phyloP scores from a whole-genome alignment of 2,113 vertebrate genomes.

The Serilophus lunatus region DNA sequence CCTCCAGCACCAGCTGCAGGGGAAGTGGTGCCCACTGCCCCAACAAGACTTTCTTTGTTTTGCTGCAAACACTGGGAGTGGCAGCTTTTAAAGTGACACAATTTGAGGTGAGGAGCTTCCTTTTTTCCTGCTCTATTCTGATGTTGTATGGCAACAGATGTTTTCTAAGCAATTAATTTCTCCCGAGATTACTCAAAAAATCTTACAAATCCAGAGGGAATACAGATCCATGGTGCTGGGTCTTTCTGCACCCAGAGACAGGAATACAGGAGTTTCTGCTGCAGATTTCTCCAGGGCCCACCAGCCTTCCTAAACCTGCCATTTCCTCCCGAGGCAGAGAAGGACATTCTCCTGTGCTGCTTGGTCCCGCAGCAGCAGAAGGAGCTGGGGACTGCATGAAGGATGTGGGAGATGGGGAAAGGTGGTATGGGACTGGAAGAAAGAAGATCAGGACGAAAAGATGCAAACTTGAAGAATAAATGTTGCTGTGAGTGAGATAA shows the following conservation, averaged over 20 bases:
- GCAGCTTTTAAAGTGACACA: slow-evolving; percentile 55
- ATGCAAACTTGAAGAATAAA: not conserved
- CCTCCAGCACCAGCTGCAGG: slow-evolving; percentile 74
- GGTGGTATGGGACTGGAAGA: not conserved
- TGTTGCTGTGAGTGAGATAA: not conserved
- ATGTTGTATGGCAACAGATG: slow-evolving; percentile 8
- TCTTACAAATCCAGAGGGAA: not conserved
- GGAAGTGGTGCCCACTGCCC: slow-evolving; percentile 66
- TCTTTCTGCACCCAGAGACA: not conserved
- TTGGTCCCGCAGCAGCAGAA: not conserved
- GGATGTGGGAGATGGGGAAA: not conserved
- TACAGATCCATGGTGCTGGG: not conserved
- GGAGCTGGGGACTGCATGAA: not conserved
- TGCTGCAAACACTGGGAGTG: slow-evolving; percentile 52
- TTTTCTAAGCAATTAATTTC: slow-evolving; percentile 34
- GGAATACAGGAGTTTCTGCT: not conserved
- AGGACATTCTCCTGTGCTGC: not conserved
- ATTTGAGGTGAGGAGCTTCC: slow-evolving; percentile 44
- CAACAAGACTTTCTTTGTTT: slow-evolving; percentile 71
- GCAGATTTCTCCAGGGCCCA: not conserved
- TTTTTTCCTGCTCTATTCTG: slow-evolving; percentile 19
- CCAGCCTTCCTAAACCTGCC: not conserved
- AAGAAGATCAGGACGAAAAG: not conserved
- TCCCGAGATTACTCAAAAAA: not conserved
- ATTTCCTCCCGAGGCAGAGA: not conserved